Evolutionary conservation across 2,113 vertebrate species (phyloP), one percentile per base, ranked within the genome.

Genomic region (Puntigrus tetrazona): DNA sequence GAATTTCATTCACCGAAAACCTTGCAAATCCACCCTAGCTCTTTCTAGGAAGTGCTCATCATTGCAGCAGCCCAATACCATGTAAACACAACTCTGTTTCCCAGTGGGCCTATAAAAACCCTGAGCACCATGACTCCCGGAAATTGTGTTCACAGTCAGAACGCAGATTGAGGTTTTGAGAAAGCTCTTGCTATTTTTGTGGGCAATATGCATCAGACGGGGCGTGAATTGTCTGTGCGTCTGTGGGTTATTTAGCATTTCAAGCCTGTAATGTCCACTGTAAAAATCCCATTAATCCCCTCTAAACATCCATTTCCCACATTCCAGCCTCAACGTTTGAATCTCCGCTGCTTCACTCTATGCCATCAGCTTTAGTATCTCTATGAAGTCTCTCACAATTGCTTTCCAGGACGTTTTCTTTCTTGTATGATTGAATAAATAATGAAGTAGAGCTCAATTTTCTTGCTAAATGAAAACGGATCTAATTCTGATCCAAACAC

Each of bases 241-340:
- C n/a, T n/a, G n/a, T n/a, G n/a, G n/a, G 55, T 57, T 82, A 82
- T 50, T 85, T 85, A 61, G 83, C 83, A 84, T 84, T 82, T 63
- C 69, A 81, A 70, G 63, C 41, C 61, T 31, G 61, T 65, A 82
- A 82, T 13, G 4, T 70, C 47, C 29, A 27, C 29, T 82, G 13
- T 82, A 70, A 82, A 82, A 82, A 82, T 81, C 79, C 43, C 45
- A 82, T 82, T 38, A 36, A 82, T 80, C 61, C 72, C 43, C 31
- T 81, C 41, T 31, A 85, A 72, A 70, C 76, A 72, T 61, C 45
- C 31, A 52, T 59, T 82, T 38, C 34, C n/a, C 20, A 18, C n/a
- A 81, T 31, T 65, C 67, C 61, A 27, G 61, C 82, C 22, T 76
- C 70, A n/a, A 59, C 22, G 52, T 81, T 36, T 70, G 20, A 52